Evolutionary conservation across 2,113 vertebrate species (phyloP).

Genomic region (Nanger granti): DNA sequence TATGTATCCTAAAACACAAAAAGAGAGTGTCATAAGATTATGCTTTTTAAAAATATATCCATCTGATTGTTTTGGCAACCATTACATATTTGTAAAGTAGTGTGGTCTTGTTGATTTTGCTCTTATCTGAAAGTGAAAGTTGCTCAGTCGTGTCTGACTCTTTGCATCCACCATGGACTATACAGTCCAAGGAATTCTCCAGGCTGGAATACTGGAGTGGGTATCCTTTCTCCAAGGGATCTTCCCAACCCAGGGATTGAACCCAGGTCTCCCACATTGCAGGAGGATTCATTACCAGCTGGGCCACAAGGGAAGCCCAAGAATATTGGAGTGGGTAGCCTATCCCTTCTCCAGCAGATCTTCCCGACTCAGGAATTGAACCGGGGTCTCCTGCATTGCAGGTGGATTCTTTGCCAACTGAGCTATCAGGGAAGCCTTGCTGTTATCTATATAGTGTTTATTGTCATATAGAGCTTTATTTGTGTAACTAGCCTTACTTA

Average conservation of each 20-base stretch:
- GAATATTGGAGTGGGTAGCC: neutral
- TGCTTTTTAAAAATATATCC: neutral
- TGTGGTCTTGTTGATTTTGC: neutral
- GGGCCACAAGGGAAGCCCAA: neutral
- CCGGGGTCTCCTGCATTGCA: rapidly evolving
- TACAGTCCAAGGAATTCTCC: neutral
- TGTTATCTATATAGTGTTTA: neutral
- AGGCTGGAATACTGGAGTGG: neutral
- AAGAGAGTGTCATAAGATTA: neutral
- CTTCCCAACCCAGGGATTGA: neutral
- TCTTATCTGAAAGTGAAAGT: neutral
- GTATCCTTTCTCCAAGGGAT: neutral
- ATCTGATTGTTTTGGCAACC: neutral
- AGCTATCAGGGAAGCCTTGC: neutral
- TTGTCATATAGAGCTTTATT: neutral
- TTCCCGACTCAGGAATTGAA: neutral
- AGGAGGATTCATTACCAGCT: neutral
- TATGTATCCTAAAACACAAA: neutral
- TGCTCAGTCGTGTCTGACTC: rapidly evolving
- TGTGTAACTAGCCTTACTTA: neutral
- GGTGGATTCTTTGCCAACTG: neutral
- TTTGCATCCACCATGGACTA: neutral
- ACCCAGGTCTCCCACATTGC: neutral
- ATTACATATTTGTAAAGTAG: neutral
- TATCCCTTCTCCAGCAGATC: neutral